phyloP scores from a whole-genome alignment of 2,888 invertebrate species.

The Oasisia sp. region DNA sequence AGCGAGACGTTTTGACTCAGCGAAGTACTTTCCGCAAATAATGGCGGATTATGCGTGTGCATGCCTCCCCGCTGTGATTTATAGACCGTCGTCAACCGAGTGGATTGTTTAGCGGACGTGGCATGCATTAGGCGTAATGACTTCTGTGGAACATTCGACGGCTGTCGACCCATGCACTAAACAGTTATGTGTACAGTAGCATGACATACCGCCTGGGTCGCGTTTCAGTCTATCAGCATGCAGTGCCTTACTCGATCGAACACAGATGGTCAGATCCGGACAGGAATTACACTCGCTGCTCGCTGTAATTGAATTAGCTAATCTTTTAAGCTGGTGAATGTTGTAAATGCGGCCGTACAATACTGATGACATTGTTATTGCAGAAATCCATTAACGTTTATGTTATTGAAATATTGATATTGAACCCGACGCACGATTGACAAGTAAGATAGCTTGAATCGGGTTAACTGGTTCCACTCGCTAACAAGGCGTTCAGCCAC shows the following conservation, averaged over 20 bases:
- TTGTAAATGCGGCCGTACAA: neutral
- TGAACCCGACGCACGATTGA: neutral
- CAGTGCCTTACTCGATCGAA: neutral
- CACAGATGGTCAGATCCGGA: neutral
- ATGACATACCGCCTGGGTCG: neutral
- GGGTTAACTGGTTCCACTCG: neutral
- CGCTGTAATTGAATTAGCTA: constrained; percentile 12
- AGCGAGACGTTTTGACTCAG: neutral
- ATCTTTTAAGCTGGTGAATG: neutral
- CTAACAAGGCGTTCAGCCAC: neutral
- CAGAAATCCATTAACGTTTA: neutral
- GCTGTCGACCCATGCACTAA: neutral
- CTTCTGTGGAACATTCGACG: neutral
- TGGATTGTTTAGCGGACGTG: neutral
- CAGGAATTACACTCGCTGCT: neutral
- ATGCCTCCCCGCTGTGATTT: neutral
- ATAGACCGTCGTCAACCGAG: neutral
- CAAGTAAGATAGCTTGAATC: neutral
- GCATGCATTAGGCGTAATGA: neutral
- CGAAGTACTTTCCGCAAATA: neutral
- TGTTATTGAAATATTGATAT: neutral
- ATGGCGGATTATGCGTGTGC: neutral
- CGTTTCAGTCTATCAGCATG: neutral
- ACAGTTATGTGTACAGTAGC: neutral
- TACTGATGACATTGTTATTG: neutral